phyloP scores from a whole-genome alignment of 1,140 invertebrate species.

The Bombus waltoni region DNA sequence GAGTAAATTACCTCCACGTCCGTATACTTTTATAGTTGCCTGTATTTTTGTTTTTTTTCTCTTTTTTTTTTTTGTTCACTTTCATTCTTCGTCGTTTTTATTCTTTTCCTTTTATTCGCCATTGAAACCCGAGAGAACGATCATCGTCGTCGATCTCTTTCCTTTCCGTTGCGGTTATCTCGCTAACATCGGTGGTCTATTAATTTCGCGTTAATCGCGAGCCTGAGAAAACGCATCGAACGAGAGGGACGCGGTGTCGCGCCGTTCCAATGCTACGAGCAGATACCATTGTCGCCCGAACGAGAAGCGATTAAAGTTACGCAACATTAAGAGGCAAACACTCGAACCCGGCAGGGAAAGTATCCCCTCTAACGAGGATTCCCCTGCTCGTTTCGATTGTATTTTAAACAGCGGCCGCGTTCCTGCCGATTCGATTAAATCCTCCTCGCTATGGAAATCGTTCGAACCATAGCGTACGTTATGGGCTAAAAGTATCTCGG shows the following conservation, averaged over 20 bases:
- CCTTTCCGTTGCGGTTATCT: conserved; percentile 4
- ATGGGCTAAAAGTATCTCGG: neutral
- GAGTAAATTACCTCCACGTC: conserved; percentile 1
- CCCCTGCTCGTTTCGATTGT: neutral
- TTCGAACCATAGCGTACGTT: no score
- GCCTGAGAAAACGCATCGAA: neutral
- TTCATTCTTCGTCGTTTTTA: neutral
- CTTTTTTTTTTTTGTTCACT: neutral
- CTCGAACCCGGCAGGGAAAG: neutral
- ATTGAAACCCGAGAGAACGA: neutral
- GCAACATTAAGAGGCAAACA: conserved; percentile 28
- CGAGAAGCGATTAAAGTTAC: conserved; percentile 19
- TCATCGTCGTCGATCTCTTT: neutral
- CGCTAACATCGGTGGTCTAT: conserved; percentile 1
- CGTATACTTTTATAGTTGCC: neutral
- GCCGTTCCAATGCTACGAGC: neutral
- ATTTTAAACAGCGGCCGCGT: neutral
- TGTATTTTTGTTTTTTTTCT: neutral
- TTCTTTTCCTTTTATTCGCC: neutral
- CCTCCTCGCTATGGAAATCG: neutral
- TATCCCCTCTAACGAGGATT: neutral
- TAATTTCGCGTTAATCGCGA: conserved; percentile 31
- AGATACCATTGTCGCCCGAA: conserved; percentile 29
- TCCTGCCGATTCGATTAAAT: conserved; percentile 13
- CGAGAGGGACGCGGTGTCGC: neutral